Conservation (phyloP, 2,888 invertebrate genomes). For the Athripsodes cinereus region DNA sequence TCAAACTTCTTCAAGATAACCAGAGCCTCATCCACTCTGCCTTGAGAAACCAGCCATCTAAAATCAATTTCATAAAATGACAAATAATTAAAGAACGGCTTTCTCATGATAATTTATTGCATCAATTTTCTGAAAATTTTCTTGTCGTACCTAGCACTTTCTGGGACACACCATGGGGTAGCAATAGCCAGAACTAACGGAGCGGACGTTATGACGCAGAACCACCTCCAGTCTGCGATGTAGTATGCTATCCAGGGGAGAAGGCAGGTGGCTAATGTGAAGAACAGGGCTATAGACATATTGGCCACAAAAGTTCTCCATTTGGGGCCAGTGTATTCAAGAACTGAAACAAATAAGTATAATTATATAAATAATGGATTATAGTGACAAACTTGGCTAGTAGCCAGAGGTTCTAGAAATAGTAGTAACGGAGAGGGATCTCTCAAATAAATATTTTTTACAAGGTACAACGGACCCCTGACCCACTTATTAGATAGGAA, state of each 20-base stretch:
- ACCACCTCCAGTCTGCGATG: slow-evolving; percentile 71
- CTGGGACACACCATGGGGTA: slow-evolving; percentile 74
- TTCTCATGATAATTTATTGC: too few species aligned
- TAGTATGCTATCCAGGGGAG: slow-evolving; percentile 82
- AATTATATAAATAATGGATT: too few species aligned
- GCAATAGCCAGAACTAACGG: slow-evolving; percentile 65
- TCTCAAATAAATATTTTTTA: too few species aligned
- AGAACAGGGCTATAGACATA: slow-evolving; percentile 85
- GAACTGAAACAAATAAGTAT: slow-evolving; percentile 48
- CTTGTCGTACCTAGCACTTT: slow-evolving; percentile 79
- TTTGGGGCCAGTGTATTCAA: slow-evolving; percentile 85
- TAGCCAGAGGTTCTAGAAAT: too few species aligned
- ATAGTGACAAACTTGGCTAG: too few species aligned
- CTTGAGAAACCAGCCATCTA: slow-evolving; percentile 84
- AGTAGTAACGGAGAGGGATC: too few species aligned
- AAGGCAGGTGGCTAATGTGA: slow-evolving; percentile 71
- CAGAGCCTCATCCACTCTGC: slow-evolving; percentile 72
- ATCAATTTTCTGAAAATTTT: too few species aligned
- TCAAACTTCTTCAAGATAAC: slow-evolving; percentile 74
- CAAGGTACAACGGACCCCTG: too few species aligned
- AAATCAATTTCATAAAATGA: too few species aligned
- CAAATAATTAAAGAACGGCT: too few species aligned
- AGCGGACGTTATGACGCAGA: slow-evolving; percentile 72
- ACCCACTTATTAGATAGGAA: too few species aligned
- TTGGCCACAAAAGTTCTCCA: slow-evolving; percentile 88